These are phyloP conservation scores for Rotaria magnacalcarata DNA, from an alignment of 2,888 invertebrate genomes.

Conservation along the genomic window DNA sequence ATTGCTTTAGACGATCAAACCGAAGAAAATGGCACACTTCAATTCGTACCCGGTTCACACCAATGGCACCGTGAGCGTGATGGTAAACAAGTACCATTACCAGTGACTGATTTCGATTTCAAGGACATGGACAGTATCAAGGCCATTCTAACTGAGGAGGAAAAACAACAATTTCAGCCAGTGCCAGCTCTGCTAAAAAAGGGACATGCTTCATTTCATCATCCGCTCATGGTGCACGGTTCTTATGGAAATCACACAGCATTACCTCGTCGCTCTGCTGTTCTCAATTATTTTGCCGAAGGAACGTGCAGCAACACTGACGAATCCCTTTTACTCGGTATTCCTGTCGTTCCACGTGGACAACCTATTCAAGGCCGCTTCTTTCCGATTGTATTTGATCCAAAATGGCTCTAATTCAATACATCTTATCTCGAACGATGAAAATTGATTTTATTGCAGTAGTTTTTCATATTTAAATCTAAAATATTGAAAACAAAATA, in stretches of 20 bases:
- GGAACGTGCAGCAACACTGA: conserved; percentile 52
- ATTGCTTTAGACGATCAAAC: conserved; percentile 55
- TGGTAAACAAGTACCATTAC: conserved; percentile 51
- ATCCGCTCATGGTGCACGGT: conserved; percentile 53
- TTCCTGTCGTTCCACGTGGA: conserved; percentile 50
- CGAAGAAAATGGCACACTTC: conserved; percentile 53
- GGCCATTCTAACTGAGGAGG: conserved; percentile 53
- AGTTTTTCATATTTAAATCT: too few species aligned
- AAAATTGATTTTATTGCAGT: too few species aligned
- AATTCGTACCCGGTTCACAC: conserved; percentile 55
- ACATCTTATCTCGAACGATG: too few species aligned
- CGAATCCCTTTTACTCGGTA: conserved; percentile 51
- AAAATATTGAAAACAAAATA: too few species aligned
- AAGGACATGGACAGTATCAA: conserved; percentile 55
- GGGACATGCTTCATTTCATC: conserved; percentile 55
- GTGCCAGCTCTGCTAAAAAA: conserved; percentile 51
- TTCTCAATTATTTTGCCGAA: conserved; percentile 55
- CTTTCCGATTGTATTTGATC: conserved; percentile 53
- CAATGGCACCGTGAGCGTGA: conserved; percentile 52
- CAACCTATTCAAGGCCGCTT: conserved; percentile 52
- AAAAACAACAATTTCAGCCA: conserved; percentile 51
- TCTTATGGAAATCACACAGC: conserved; percentile 54
- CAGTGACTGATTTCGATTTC: conserved; percentile 55
- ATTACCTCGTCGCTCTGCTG: conserved; percentile 52
- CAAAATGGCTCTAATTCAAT: conserved; percentile 48